phyloP scores from a whole-genome alignment of 2,888 invertebrate genomes.

The Sussaba pulchella region DNA sequence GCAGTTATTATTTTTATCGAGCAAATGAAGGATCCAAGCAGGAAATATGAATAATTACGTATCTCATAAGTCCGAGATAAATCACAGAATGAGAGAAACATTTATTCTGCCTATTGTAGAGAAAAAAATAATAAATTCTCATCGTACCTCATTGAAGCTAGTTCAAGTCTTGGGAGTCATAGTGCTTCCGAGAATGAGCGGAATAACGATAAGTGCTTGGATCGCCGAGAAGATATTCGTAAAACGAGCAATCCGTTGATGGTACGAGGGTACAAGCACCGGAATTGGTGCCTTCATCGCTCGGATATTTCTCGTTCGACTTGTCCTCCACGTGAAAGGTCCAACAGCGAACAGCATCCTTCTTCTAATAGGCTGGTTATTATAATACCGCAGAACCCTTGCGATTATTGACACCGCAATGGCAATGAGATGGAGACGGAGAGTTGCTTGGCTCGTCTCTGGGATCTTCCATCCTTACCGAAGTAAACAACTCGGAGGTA shows the following conservation, averaged over 20 bases:
- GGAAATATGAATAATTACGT: too few species aligned
- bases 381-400: constrained; percentile 48
- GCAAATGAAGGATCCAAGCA: too few species aligned
- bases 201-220: background rate
- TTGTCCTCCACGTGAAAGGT: background rate
- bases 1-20: too few species aligned
- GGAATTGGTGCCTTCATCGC: constrained; percentile 7
- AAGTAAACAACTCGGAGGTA: constrained; percentile 59
- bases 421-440: constrained; percentile 41
- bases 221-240: background rate
- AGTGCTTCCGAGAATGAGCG: background rate
- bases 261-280: background rate
- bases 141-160: too few species aligned
- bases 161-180: too few species aligned
- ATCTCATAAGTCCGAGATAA: too few species aligned
- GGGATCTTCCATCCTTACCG: constrained; percentile 23
- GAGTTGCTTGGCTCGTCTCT: constrained; percentile 6
- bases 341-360: constrained; percentile 31
- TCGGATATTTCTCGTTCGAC: background rate
- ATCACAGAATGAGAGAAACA: too few species aligned
- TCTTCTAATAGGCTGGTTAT: constrained; percentile 40
- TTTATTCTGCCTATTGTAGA: too few species aligned
- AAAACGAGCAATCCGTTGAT: background rate
- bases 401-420: constrained; percentile 52
- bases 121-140: too few species aligned